Evolutionary conservation across 2,113 vertebrate species (phyloP).

Genomic region (Crocuta crocuta): DNA sequence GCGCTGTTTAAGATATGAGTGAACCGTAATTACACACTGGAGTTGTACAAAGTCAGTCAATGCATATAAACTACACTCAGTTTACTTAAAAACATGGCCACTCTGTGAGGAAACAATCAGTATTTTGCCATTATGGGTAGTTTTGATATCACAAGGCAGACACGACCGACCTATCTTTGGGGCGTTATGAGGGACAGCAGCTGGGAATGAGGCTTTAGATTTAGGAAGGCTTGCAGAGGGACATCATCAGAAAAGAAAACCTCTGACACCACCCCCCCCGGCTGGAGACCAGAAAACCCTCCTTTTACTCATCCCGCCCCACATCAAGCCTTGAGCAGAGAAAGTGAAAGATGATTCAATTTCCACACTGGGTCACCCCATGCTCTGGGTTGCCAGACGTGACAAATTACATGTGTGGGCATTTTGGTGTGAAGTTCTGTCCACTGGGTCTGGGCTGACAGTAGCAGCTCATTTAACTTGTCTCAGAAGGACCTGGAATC

Average conservation of each 20-base stretch:
- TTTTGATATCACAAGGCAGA: background rate
- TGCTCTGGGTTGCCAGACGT: slow-evolving; percentile 84
- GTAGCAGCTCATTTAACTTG: slow-evolving; percentile 83
- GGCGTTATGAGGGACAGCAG: background rate
- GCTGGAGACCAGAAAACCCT: slow-evolving; percentile 16
- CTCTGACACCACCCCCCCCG: background rate
- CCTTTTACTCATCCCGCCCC: background rate
- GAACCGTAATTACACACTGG: background rate
- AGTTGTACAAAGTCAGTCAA: background rate
- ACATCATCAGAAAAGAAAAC: background rate
- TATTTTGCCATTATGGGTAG: background rate
- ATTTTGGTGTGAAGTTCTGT: slow-evolving; percentile 78
- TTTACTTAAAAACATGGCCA: background rate
- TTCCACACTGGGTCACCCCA: slow-evolving; percentile 77
- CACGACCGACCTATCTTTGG: background rate
- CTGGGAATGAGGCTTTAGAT: background rate
- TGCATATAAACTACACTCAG: background rate
- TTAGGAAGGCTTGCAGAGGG: background rate
- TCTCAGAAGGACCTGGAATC: slow-evolving; percentile 75
- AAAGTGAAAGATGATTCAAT: slow-evolving; percentile 87
- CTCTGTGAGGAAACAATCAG: background rate
- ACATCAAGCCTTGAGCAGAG: slow-evolving; percentile 71
- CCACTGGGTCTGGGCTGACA: slow-evolving; percentile 77
- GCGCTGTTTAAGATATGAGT: background rate
- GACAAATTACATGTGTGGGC: slow-evolving; percentile 83